These are phyloP conservation scores for Salvator merianae DNA, from an alignment of 2,113 vertebrate species.

Conservation along the genomic window DNA sequence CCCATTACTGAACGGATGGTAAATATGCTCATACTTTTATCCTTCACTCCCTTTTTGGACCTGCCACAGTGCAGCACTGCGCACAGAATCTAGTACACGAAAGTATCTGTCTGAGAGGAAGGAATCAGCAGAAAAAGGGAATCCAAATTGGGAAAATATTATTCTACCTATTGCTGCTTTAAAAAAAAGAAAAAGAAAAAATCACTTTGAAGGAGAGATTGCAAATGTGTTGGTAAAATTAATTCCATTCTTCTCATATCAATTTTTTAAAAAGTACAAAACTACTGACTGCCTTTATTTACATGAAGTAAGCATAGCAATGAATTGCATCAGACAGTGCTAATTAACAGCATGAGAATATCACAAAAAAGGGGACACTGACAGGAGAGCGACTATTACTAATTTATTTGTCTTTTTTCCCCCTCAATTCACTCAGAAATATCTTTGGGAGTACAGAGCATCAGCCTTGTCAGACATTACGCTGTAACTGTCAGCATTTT, in stretches of 20 bases:
- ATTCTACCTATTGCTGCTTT: slow-evolving; percentile 55
- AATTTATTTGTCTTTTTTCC: slow-evolving; percentile 86
- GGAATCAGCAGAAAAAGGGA: neutral
- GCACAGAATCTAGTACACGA: slow-evolving; percentile 50
- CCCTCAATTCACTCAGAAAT: slow-evolving; percentile 79
- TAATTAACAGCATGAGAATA: slow-evolving; percentile 72
- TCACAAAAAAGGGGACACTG: slow-evolving; percentile 73
- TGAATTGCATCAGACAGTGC: slow-evolving; percentile 66
- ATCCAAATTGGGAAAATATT: slow-evolving; percentile 55
- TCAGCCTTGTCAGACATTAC: slow-evolving; percentile 86
- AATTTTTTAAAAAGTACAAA: slow-evolving; percentile 35
- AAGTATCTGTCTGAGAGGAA: slow-evolving; percentile 55
- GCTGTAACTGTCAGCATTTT: slow-evolving; percentile 85
- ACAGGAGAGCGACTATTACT: slow-evolving; percentile 85
- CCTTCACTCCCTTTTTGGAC: neutral
- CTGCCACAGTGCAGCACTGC: slow-evolving; percentile 17
- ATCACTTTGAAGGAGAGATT: neutral
- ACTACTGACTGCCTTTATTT: slow-evolving; percentile 40
- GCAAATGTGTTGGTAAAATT: slow-evolving; percentile 7
- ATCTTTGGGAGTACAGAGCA: slow-evolving; percentile 76
- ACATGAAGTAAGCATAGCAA: slow-evolving; percentile 56
- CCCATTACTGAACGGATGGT: neutral
- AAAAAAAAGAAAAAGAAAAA: slow-evolving; percentile 16
- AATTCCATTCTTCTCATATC: slow-evolving; percentile 49
- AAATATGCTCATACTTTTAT: neutral